phyloP scores from a whole-genome alignment of 2,797 vertebrate genomes.

The Microctenopoma stevenorrisi region DNA sequence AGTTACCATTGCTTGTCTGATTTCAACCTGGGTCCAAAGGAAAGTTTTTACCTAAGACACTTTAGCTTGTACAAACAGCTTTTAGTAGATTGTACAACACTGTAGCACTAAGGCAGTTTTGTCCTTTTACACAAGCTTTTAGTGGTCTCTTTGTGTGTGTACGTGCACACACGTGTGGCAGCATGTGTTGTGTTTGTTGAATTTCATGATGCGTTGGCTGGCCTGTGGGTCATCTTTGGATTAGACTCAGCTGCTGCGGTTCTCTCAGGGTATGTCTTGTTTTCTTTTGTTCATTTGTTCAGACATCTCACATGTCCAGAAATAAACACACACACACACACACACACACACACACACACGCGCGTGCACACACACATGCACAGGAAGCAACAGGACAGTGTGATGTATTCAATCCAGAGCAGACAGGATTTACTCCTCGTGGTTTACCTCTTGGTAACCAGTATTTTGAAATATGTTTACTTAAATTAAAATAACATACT shows the following conservation, averaged over 20 bases:
- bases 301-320: slow-evolving; percentile 76
- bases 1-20: slow-evolving; percentile 43
- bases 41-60: slow-evolving; percentile 30
- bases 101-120: background rate
- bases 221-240: slow-evolving; percentile 58
- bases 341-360: slow-evolving; percentile 52
- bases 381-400: slow-evolving; percentile 56
- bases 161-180: slow-evolving; percentile 7
- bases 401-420: slow-evolving; percentile 50
- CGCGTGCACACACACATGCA: slow-evolving; percentile 44
- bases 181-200: slow-evolving; percentile 48
- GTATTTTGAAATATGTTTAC: background rate
- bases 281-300: slow-evolving; percentile 71
- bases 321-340: slow-evolving; percentile 65
- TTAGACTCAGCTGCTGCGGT: slow-evolving; percentile 65
- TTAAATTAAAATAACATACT: background rate
- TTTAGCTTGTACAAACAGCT: slow-evolving; percentile 5
- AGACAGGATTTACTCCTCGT: slow-evolving; percentile 38
- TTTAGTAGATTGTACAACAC: slow-evolving; percentile 16
- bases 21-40: slow-evolving; percentile 19
- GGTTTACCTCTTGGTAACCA: background rate
- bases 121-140: slow-evolving; percentile 23
- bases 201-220: slow-evolving; percentile 51
- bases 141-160: slow-evolving; percentile 32
- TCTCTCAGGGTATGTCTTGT: slow-evolving; percentile 61